phyloP scores from a whole-genome alignment of 2,797 vertebrate species.

The Tympanoctomys barrerae region DNA sequence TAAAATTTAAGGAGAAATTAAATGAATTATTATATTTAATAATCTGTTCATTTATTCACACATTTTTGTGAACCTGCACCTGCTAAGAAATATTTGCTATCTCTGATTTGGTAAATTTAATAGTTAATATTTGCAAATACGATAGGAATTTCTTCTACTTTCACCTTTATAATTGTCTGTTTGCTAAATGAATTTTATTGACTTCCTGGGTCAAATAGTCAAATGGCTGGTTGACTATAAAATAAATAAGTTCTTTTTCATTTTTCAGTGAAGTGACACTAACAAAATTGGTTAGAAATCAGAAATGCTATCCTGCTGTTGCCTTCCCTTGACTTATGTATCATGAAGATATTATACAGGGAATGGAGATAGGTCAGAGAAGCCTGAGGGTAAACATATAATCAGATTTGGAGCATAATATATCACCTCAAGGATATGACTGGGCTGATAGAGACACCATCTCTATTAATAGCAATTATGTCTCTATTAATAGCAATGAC shows the following conservation, averaged over 20 bases:
- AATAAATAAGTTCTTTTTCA: neutral
- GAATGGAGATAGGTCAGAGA: neutral
- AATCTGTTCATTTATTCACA: neutral
- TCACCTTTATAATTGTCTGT: neutral
- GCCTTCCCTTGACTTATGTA: neutral
- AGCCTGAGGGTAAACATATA: neutral
- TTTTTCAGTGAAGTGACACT: constrained; percentile 5
- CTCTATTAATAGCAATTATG: neutral
- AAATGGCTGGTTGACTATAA: neutral
- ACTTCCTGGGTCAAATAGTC: neutral
- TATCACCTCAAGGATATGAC: neutral
- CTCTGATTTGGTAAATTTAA: constrained; percentile 18
- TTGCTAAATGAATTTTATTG: neutral
- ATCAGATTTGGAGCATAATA: neutral
- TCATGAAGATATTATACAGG: neutral
- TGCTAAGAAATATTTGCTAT: neutral
- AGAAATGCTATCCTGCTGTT: neutral
- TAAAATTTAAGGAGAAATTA: constrained; percentile 1
- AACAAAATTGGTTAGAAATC: neutral
- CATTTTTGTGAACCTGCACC: neutral
- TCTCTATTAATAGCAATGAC: neutral
- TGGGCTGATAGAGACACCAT: neutral
- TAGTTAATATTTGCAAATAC: neutral
- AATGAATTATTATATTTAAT: neutral
- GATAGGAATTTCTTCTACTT: neutral